Base-by-base conservation (phyloP, 2,797 vertebrate species). In the Erethizon dorsatum region DNA sequence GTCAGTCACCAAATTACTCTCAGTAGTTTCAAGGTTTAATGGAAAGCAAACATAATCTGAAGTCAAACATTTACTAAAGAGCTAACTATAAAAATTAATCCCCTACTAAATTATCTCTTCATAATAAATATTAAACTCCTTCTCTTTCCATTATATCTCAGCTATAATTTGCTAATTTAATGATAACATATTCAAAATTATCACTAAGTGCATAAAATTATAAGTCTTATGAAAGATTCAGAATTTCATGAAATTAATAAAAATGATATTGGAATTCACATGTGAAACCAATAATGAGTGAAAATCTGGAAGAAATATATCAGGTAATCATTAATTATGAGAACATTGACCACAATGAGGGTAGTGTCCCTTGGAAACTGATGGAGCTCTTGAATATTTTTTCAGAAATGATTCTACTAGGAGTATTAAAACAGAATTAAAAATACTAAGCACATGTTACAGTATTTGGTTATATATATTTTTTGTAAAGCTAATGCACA, bases 61-160 rank as follows among this genome's bases (percentile, higher is more conserved):
- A 90, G 47, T 17, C 26, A 94, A 94, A 93, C 80, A 84, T 52
- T 89, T 33, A 80, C 18, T 86, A 63, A 84, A 90, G 20, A 93
- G 9, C 17, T 83, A 90, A 47, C 2, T 77, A 71, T 26, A 26
- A 92, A 91, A 88, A 77, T 26, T 57, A 88, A 63, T 50, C 6
- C 2, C 2, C 31, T 52, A 80, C 45, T 91, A 57, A 95, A 78
- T 92, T 63, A 47, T 87, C 8, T 0, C 3, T 88, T 10, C 11
- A 61, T 73, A 20, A 50, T 75, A 89, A 86, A 78, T 75, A 63
- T 12, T 83, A 61, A 18, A 6, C 83, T 63, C 7, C 9, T 0
- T 71, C 77, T 83, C 14, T 84, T 91, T 59, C 13, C 4, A 20
- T 71, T 87, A 41, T 67, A 63, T 45, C 2, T 2, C 52, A 85